Evolutionary conservation across 2,888 invertebrate species (phyloP).

Genomic region (Drosophila planitibia): DNA sequence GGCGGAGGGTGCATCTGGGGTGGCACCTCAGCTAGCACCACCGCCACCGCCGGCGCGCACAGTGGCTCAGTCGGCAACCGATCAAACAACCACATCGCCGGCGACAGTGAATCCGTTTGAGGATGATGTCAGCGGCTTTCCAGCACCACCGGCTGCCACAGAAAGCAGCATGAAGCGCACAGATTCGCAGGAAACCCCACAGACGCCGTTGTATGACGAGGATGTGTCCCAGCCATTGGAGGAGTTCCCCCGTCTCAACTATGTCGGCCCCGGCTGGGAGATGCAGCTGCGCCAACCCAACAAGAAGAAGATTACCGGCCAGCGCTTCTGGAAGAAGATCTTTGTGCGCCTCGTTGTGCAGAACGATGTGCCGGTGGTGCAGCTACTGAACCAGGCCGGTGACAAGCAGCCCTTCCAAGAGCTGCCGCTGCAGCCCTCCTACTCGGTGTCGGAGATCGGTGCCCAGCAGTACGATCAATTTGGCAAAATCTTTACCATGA

Average conservation of each 20-base stretch:
- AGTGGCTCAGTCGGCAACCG: background rate
- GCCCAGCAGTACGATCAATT: conserved; percentile 99
- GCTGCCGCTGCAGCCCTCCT: conserved; percentile 96
- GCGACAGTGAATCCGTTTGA: conserved; percentile 89
- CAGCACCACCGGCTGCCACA: conserved; percentile 69
- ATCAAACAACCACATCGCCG: conserved; percentile 73
- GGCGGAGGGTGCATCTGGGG: conserved; percentile 85
- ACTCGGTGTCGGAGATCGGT: conserved; percentile 96
- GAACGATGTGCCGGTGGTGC: conserved; percentile 93
- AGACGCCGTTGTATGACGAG: conserved; percentile 97
- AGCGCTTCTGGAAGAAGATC: conserved; percentile 98
- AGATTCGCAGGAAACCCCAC: conserved; percentile 92
- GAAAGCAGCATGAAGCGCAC: conserved; percentile 85
- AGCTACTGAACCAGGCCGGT: conserved; percentile 92
- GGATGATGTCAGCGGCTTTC: conserved; percentile 79
- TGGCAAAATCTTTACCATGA: conserved; percentile 99
- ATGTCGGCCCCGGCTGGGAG: conserved; percentile 96
- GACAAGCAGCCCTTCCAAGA: conserved; percentile 98
- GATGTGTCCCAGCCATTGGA: conserved; percentile 96
- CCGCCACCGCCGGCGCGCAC: conserved; percentile 86
- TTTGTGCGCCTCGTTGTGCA: conserved; percentile 92
- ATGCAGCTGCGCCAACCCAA: conserved; percentile 98
- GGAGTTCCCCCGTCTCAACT: conserved; percentile 93
- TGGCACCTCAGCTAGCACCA: conserved; percentile 91
- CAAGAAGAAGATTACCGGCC: conserved; percentile 98